Base-by-base conservation (phyloP, 2,113 vertebrate genomes). In the Pseudorectes ferrugineus region DNA sequence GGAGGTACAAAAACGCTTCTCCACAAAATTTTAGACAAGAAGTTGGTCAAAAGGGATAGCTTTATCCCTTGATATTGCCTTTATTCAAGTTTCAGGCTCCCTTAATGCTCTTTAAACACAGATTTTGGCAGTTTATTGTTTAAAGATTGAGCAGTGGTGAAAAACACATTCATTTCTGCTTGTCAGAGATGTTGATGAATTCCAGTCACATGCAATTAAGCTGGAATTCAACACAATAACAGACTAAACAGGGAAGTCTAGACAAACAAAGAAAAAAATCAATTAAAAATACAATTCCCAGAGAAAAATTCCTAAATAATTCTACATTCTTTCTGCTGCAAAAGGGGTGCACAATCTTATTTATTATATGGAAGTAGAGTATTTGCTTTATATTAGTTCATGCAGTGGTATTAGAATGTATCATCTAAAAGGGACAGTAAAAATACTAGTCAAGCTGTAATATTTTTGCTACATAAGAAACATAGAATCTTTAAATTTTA, bases 161-260 rank as follows among this genome's bases (percentile, higher is more conserved):
- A 97, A 97, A 97, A 87, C 54, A 76, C 75, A 95, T 92, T 95
- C 78, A 95, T 92, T 95, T 93, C 43, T 88, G 59, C 29, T 95
- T 92, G 76, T 94, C 77, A 89, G 76, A 93, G 76, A 74, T 75
- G 61, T 5, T 75, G 91, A 82, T 92, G 74, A 93, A 96, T 94
- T 89, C 85, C 67, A 97, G 82, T 96, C 92, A 92, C 84, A 92
- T 49, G 68, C 85, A 95, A 93, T 97, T 95, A 96, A 94, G 87
- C 81, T 95, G 66, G 81, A 96, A 97, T 95, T 96, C 92, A 96
- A 61, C 35, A 85, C 71, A 87, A 96, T 35, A 52, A 92, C 84
- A 97, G 85, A 96, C 89, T 93, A 97, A 97, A 94, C n/a, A 90
- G 17, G 5, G 26, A 95, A 86, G 96, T 95, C 94, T 95, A 97